Evolutionary conservation across 2,797 vertebrate species (phyloP), one percentile per base, ranked within the genome.

Genomic region (Helicolenus hilgendorfi): DNA sequence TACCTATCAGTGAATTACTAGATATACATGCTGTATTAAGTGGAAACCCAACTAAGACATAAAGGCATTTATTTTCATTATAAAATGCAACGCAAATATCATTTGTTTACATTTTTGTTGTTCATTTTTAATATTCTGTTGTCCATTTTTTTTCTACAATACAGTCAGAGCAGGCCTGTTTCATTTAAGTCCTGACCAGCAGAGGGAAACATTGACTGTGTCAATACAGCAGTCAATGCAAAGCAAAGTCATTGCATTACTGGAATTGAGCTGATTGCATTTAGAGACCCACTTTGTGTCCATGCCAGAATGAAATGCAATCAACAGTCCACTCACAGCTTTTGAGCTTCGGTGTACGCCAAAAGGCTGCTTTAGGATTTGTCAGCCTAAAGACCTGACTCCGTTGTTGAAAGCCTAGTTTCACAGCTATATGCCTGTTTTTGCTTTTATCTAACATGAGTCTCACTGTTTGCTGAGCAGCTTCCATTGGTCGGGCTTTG

Each of bases 11-110:
- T 31, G 49, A 36, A 80, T 81, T 80, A 73, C 14, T 14, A 70
- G 55, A 56, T 87, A 58, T 77, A 70, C 69, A 69, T 77, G 81
- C 79, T 72, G 77, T 14, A 81, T 83, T 56, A 60, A 91, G 70
- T 15, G 29, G 76, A 90, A 92, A 88, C 78, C 74, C 69, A 63
- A 38, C 18, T 73, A 35, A 83, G 33, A 60, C 11, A 11, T 6
- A 2, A 1, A 8, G 24, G 14, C 2, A 35, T 35, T 76, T 60
- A 36, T 2, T 35, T 68, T 33, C 20, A 36, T 55, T 20, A 11
- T 11, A 24, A 70, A 64, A 70, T 79, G 22, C 22, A 79, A 53
- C 22, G n/a, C 6, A 59, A 24, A 38, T n/a, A 3, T 35, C 0
- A 22, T 26, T 67, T 22, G 11, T 58, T 64, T 38, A 22, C 3